phyloP scores from a whole-genome alignment of 1,140 invertebrate species.

The Drosophila mayri region DNA sequence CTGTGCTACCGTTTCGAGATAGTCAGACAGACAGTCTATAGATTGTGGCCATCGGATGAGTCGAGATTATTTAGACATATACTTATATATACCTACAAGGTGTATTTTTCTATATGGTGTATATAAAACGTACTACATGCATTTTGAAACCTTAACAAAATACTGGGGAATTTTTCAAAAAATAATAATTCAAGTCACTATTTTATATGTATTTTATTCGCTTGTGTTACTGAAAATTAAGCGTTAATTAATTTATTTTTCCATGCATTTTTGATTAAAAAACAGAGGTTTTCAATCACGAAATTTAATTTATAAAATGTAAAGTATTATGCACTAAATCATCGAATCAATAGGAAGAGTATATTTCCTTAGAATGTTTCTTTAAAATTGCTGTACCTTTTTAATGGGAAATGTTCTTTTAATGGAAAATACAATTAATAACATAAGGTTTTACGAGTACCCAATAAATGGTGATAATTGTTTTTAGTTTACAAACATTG shows the following conservation, averaged over 20 bases:
- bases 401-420: neutral
- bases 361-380: too few relatives aligned
- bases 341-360: too few relatives aligned
- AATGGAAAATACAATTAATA: constrained; percentile 5
- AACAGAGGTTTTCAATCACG: too few relatives aligned
- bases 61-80: constrained; percentile 32
- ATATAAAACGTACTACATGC: neutral
- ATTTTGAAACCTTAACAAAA: neutral
- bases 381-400: too few relatives aligned
- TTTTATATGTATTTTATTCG: neutral
- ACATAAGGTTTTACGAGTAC: neutral
- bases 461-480: constrained; percentile 29
- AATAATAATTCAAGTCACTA: neutral
- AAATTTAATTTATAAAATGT: too few relatives aligned
- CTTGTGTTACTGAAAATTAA: neutral
- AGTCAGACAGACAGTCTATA: constrained; percentile 48
- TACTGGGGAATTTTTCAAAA: neutral
- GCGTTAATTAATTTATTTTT: too few relatives aligned
- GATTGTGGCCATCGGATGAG: constrained; percentile 18
- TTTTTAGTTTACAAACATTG: constrained; percentile 6
- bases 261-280: too few relatives aligned
- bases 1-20: constrained; percentile 22
- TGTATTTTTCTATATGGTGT: neutral
- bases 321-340: too few relatives aligned
- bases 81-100: constrained; percentile 4